Percentiles rank a stretch among this genome's conserved stretches.
Evolutionary conservation across 2,113 vertebrate species (phyloP).

Genomic region (Excalfactoria chinensis): DNA sequence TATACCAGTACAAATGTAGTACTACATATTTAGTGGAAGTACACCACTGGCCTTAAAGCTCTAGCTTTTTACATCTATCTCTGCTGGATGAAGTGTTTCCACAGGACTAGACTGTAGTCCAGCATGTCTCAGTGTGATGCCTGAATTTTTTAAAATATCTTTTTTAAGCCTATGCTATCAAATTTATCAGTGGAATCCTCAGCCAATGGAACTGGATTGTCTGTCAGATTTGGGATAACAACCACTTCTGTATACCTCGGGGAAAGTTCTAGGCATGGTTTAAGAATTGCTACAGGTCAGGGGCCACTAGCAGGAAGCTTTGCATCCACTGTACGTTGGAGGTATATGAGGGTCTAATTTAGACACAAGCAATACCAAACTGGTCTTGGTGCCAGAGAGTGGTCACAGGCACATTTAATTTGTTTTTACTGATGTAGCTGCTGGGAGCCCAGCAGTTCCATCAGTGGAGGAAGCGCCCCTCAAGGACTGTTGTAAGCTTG

Average conservation of each 20-base stretch:
- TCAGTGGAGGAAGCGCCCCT: background rate
- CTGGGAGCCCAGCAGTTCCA: background rate
- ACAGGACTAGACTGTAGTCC: no score
- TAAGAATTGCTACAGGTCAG: background rate
- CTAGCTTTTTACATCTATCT: background rate
- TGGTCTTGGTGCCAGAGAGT: background rate
- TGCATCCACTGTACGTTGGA: background rate
- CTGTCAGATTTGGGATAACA: background rate
- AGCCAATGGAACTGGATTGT: background rate
- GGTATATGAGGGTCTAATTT: background rate
- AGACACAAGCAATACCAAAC: background rate
- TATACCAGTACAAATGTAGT: background rate
- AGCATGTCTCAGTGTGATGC: background rate
- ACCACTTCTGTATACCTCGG: background rate
- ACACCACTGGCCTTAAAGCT: background rate
- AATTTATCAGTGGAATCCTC: background rate
- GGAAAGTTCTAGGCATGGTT: background rate
- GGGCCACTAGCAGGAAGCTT: background rate
- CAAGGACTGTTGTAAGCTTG: background rate
- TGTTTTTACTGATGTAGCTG: background rate
- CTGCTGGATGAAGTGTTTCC: background rate
- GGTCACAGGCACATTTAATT: background rate
- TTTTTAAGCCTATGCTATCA: background rate
- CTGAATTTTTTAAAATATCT: background rate
- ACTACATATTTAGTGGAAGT: background rate